These are phyloP conservation scores for Pseudochaenichthys georgianus DNA, from an alignment of 2,797 vertebrate species.

Conservation along the genomic window DNA sequence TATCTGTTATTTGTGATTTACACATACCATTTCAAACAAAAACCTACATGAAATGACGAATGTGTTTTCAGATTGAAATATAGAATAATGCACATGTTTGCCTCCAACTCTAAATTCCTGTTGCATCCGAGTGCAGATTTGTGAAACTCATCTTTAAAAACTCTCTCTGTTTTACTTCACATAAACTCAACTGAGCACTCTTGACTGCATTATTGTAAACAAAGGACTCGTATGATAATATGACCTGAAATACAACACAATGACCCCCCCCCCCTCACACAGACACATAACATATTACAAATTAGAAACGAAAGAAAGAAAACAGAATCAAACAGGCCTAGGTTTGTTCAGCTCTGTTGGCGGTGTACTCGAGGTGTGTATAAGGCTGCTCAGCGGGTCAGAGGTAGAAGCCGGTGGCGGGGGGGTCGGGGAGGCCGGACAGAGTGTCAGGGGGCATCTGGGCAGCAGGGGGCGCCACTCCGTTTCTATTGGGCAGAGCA, in stretches of 20 bases:
- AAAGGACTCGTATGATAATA: slow-evolving; percentile 77
- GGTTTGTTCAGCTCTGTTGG: slow-evolving; percentile 48
- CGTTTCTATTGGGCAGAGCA: slow-evolving; percentile 64
- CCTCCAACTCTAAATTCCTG: background rate
- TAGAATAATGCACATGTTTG: background rate
- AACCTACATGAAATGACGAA: background rate
- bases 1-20: too few species aligned
- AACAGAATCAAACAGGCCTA: slow-evolving; percentile 33
- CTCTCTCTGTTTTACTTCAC: slow-evolving; percentile 15
- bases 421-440: slow-evolving; percentile 65
- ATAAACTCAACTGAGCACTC: slow-evolving; percentile 46
- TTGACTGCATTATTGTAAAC: slow-evolving; percentile 80
- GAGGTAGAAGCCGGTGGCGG: slow-evolving; percentile 79
- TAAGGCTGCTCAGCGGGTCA: slow-evolving; percentile 76
- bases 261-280: slow-evolving; percentile 3
- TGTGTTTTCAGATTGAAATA: slow-evolving; percentile 5
- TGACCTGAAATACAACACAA: slow-evolving; percentile 55
- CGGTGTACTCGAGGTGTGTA: slow-evolving; percentile 40
- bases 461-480: slow-evolving; percentile 63
- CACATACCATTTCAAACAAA: background rate
- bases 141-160: slow-evolving; percentile 28
- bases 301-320: slow-evolving; percentile 36
- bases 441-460: slow-evolving; percentile 67
- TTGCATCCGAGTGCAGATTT: slow-evolving; percentile 51
- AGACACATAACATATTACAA: slow-evolving; percentile 6